Conservation (phyloP, 2,888 invertebrate species). For the Scaptomyza polygonia region DNA sequence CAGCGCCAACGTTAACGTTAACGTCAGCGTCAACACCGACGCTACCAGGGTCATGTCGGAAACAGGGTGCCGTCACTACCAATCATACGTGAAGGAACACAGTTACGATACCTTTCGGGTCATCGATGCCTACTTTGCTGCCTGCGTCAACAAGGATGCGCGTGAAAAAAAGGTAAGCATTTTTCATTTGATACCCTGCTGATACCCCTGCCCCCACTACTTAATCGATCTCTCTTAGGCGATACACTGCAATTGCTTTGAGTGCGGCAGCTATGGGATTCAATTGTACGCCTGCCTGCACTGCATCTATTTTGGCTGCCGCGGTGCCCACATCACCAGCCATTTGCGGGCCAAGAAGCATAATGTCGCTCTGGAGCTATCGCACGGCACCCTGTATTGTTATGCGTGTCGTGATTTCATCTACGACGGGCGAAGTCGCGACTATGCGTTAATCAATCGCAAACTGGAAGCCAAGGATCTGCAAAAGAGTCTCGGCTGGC, state of each 20-base stretch:
- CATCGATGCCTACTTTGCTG: conserved; percentile 94
- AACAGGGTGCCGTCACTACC: conserved; percentile 83
- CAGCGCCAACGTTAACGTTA: conserved; percentile 22
- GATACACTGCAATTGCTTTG: conserved; percentile 91
- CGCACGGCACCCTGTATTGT: conserved; percentile 95
- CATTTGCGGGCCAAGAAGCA: conserved; percentile 94
- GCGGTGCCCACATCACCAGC: conserved; percentile 92
- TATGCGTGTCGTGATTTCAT: conserved; percentile 96
- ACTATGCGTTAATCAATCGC: conserved; percentile 86
- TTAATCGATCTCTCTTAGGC: conserved; percentile 84
- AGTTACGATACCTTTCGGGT: conserved; percentile 85
- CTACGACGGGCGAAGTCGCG: conserved; percentile 90
- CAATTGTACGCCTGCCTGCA: conserved; percentile 93
- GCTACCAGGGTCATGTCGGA: conserved; percentile 76
- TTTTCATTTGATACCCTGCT: no score
- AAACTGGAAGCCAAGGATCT: conserved; percentile 87
- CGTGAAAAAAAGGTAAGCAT: conserved; percentile 91
- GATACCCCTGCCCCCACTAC: no score
- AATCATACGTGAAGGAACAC: conserved; percentile 82
- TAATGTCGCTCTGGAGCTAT: conserved; percentile 93
- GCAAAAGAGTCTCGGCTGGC: conserved; percentile 87
- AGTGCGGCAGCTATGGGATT: conserved; percentile 91
- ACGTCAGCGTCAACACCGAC: conserved; percentile 19
- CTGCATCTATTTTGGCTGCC: conserved; percentile 97
- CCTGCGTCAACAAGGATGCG: conserved; percentile 91